A percentile compares a stretch with the other conserved stretches of the same genome.
These are phyloP conservation scores for Axea sp. DNA, from an alignment of 2,888 invertebrate genomes.

Conservation along the genomic window DNA sequence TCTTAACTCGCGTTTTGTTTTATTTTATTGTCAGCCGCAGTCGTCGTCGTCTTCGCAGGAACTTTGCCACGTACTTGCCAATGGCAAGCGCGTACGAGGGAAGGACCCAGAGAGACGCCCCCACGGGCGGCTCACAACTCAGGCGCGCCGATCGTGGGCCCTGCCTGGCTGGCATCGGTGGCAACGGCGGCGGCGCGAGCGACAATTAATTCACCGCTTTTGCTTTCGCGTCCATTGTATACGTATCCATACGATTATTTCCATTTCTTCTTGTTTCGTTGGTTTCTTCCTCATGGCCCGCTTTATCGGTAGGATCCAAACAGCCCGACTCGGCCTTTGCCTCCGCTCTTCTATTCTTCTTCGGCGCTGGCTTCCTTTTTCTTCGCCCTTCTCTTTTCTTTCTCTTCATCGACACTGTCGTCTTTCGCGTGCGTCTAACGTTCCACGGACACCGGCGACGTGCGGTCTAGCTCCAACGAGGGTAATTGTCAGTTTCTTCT, in stretches of 20 bases:
- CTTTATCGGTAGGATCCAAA: conserved; percentile 61
- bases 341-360: conserved; percentile 23
- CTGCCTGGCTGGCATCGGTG: conserved; percentile 50
- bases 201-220: conserved; percentile 77
- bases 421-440: conserved; percentile 57
- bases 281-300: conserved; percentile 59
- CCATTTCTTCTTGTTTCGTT: conserved; percentile 55
- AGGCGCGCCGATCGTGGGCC: conserved; percentile 66
- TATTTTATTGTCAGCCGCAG: conserved; percentile 70
- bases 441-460: conserved; percentile 72
- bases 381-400: conserved; percentile 12
- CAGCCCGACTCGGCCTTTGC: conserved; percentile 26
- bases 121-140: conserved; percentile 75
- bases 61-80: conserved; percentile 61
- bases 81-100: conserved; percentile 40
- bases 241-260: conserved; percentile 65
- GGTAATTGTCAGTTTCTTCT: conserved; percentile 63
- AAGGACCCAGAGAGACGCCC: conserved; percentile 68
- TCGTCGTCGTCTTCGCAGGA: conserved; percentile 61
- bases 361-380: conserved; percentile 6
- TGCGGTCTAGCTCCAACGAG: conserved; percentile 69
- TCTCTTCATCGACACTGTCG: conserved; percentile 53
- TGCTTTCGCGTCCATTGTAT: conserved; percentile 68
- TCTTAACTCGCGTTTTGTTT: conserved; percentile 58
- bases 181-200: conserved; percentile 74